phyloP scores from a whole-genome alignment of 92 coral and sea anemone species.

The Palythoa caribaeorum region DNA sequence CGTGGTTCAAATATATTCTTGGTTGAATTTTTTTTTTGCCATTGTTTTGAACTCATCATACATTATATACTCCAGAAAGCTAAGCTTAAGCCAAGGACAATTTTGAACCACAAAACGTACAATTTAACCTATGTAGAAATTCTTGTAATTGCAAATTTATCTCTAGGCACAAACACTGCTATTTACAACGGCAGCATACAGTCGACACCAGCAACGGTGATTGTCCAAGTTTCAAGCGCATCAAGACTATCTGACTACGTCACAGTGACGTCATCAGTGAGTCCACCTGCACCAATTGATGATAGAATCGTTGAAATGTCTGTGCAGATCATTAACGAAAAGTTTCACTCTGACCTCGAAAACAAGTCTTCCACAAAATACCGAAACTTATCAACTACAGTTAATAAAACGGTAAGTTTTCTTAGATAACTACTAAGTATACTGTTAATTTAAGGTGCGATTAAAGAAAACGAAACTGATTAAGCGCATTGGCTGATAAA shows the following conservation, averaged over 20 bases:
- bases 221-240: conserved; percentile 12
- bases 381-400: not conserved
- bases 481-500: not conserved
- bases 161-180: not conserved
- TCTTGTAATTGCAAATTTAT: no score
- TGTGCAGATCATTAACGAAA: not conserved
- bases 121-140: no score
- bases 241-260: not conserved
- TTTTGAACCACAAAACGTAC: no score
- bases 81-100: no score
- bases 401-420: conserved; percentile 24
- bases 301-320: conserved; percentile 19
- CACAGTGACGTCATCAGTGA: conserved; percentile 18
- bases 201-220: not conserved
- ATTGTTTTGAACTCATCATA: no score
- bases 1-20: no score
- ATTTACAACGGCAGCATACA: conserved; percentile 1
- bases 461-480: not conserved
- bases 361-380: conserved; percentile 41
- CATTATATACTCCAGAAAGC: no score
- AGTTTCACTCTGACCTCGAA: conserved; percentile 23
- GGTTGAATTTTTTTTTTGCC: no score
- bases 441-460: not conserved
- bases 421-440: not conserved
- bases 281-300: not conserved